Conservation (phyloP, 2,113 vertebrate genomes). For the Edolisoma coerulescens region DNA sequence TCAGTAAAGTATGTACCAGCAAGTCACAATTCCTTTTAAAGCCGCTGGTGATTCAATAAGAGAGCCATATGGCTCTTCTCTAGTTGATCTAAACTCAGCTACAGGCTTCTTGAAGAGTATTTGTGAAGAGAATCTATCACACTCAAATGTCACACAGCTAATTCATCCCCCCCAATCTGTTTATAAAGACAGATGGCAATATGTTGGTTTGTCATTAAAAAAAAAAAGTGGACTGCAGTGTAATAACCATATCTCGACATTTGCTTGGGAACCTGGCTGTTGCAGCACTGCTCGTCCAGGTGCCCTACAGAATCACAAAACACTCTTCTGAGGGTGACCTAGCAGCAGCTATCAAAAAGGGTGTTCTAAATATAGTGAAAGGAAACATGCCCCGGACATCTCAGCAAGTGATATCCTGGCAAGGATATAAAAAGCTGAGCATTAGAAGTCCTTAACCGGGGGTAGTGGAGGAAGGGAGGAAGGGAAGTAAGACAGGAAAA, state of each 20-base stretch:
- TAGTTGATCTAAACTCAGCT: constrained; percentile 22
- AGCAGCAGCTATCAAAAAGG: not conserved
- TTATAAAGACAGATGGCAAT: constrained; percentile 45
- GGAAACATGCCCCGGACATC: not conserved
- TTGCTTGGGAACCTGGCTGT: not conserved
- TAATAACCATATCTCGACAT: not conserved
- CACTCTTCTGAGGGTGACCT: not conserved
- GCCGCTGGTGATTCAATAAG: constrained; percentile 11
- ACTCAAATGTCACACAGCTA: constrained; percentile 1
- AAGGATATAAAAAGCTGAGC: not conserved
- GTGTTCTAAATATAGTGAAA: constrained; percentile 27
- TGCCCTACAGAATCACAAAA: not conserved
- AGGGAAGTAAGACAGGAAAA: not conserved
- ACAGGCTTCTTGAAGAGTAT: not conserved
- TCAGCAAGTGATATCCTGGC: not conserved
- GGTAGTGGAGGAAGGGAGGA: too few relatives aligned
- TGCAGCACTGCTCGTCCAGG: not conserved
- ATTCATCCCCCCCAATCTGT: not conserved
- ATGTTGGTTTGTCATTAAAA: not conserved
- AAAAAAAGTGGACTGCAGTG: not conserved
- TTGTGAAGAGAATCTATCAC: not conserved
- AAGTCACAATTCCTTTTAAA: constrained; percentile 8
- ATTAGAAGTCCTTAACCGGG: not conserved
- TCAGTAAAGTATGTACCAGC: not conserved
- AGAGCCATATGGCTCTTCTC: constrained; percentile 7